A percentile compares a stretch with the other conserved stretches of the same genome.
phyloP scores from a whole-genome alignment of 1,140 invertebrate species.

The Drosophila jambulina region DNA sequence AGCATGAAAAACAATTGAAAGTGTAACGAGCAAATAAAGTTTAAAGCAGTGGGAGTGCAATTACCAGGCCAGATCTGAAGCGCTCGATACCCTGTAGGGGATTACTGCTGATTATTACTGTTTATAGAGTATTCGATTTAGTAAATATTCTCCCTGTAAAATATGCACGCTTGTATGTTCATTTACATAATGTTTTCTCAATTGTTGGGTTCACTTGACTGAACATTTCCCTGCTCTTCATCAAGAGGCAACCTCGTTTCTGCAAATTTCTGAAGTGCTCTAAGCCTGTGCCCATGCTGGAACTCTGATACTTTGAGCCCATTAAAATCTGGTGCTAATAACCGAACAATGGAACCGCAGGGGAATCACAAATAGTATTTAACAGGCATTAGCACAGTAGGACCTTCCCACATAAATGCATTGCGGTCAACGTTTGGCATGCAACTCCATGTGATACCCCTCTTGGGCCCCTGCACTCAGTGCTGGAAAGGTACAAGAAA shows the following conservation, averaged over 20 bases:
- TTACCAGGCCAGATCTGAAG: neutral
- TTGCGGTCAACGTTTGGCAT: conserved; percentile 6
- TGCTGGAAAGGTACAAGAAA: neutral
- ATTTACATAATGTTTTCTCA: neutral
- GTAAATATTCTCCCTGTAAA: neutral
- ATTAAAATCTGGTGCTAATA: conserved; percentile 13
- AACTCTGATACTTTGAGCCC: neutral
- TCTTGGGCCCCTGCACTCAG: neutral
- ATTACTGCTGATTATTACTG: neutral
- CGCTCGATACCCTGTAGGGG: neutral
- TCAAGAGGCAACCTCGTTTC: neutral
- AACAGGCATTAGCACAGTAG: neutral
- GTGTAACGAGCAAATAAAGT: conserved; percentile 43
- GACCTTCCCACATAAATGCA: neutral
- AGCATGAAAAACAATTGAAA: conserved; percentile 33
- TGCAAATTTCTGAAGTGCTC: neutral
- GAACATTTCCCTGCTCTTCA: neutral
- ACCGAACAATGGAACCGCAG: conserved; percentile 9
- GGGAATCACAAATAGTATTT: neutral
- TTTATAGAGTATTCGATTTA: neutral
- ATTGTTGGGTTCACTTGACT: neutral
- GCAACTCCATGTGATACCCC: neutral
- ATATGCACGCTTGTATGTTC: neutral
- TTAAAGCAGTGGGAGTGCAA: conserved; percentile 8
- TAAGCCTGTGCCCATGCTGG: conserved; percentile 1